Percentiles rank a stretch among this genome's conserved stretches.
Conservation (phyloP, 2,113 vertebrate species). For the Sinocyclocheilus anshuiensis region DNA sequence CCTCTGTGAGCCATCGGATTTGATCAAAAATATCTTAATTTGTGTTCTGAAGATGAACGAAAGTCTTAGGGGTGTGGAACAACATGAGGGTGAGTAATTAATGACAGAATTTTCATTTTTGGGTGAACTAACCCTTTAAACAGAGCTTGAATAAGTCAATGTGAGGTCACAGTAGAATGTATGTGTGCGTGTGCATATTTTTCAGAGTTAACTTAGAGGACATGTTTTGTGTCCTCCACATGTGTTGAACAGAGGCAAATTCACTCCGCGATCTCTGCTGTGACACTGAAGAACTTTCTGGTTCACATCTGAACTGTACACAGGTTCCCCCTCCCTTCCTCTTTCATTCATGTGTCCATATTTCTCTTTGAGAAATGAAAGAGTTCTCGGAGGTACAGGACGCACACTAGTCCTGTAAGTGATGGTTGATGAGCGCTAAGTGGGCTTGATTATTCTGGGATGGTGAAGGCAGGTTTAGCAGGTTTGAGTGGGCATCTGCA, state of each 20-base stretch:
- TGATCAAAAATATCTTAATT: too few relatives aligned
- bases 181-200: too few relatives aligned
- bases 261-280: background rate
- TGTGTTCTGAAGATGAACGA: too few relatives aligned
- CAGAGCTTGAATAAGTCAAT: too few relatives aligned
- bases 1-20: too few relatives aligned
- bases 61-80: too few relatives aligned
- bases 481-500: slow-evolving; percentile 55
- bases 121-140: too few relatives aligned
- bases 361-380: slow-evolving; percentile 4
- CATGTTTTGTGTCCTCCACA: slow-evolving; percentile 20
- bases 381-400: slow-evolving; percentile 31
- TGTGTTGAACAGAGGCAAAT: background rate
- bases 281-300: slow-evolving; percentile 21
- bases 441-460: slow-evolving; percentile 50
- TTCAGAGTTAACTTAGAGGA: background rate
- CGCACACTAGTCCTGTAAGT: background rate
- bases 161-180: too few relatives aligned
- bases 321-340: background rate
- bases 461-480: slow-evolving; percentile 36
- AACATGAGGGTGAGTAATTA: too few relatives aligned
- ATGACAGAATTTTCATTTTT: too few relatives aligned
- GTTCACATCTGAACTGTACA: slow-evolving; percentile 33
- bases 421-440: slow-evolving; percentile 36
- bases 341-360: slow-evolving; percentile 32